Percentiles rank a stretch among this genome's conserved stretches.
Conservation (phyloP, 1,140 invertebrate genomes). For the Adelges cooleyi region DNA sequence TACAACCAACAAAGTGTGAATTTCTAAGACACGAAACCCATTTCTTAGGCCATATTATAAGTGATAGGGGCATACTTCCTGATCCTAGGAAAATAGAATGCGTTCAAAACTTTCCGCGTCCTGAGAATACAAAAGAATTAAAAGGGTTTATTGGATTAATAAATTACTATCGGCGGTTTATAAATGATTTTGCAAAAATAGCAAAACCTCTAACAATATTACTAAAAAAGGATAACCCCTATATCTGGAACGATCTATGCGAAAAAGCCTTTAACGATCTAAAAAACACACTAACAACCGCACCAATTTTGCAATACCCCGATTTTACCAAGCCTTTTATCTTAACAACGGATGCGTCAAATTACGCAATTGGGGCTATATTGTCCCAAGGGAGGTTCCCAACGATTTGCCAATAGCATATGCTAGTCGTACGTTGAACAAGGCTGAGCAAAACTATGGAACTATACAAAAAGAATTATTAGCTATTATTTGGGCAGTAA, state of each 20-base stretch:
- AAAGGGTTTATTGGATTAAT: no score
- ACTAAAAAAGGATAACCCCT: slow-evolving; percentile 29
- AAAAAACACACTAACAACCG: slow-evolving; percentile 35
- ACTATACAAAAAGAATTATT: slow-evolving; percentile 39
- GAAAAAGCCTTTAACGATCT: background rate
- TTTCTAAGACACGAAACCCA: no score
- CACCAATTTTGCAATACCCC: slow-evolving; percentile 35
- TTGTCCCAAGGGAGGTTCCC: slow-evolving; percentile 34
- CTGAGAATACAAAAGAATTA: no score
- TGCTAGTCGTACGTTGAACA: slow-evolving; percentile 38
- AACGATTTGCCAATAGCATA: slow-evolving; percentile 36
- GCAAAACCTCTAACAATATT: slow-evolving; percentile 36
- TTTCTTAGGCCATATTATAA: no score
- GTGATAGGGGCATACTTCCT: no score
- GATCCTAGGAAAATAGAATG: no score
- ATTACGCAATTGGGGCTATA: slow-evolving; percentile 40
- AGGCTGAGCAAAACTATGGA: slow-evolving; percentile 39
- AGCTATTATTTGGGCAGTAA: slow-evolving; percentile 39
- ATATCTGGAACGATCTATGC: background rate
- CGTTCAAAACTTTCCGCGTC: no score
- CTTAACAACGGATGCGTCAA: slow-evolving; percentile 46
- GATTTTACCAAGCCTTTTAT: slow-evolving; percentile 40
- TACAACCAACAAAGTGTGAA: no score
- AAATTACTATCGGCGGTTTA: no score
- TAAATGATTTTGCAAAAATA: no score